Evolutionary conservation across 2,797 vertebrate genomes (phyloP).

Genomic region (Gobio occitaniae): DNA sequence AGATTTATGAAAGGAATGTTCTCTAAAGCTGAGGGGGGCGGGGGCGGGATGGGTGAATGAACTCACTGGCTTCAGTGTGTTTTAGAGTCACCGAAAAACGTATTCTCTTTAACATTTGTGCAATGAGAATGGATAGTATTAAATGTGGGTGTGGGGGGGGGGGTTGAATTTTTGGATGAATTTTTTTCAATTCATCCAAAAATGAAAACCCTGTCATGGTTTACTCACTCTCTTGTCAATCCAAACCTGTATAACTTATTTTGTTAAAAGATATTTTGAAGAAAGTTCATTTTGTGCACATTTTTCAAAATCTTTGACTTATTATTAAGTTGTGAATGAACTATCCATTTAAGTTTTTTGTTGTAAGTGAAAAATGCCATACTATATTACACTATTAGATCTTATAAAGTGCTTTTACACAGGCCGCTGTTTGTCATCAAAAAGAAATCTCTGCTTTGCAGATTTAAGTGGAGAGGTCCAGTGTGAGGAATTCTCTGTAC

Average conservation of each 20-base stretch:
- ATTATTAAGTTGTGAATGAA: neutral
- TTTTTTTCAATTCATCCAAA: neutral
- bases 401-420: neutral
- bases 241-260: neutral
- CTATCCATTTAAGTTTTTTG: neutral
- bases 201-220: neutral
- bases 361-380: neutral
- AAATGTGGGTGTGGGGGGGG: neutral
- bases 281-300: neutral
- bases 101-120: slow-evolving; percentile 13
- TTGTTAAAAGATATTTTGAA: neutral
- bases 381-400: neutral
- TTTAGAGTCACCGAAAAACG: slow-evolving; percentile 47
- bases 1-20: slow-evolving; percentile 80
- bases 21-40: slow-evolving; percentile 63
- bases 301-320: neutral
- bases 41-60: slow-evolving; percentile 56
- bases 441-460: slow-evolving; percentile 74
- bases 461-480: slow-evolving; percentile 80
- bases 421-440: neutral
- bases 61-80: slow-evolving; percentile 63
- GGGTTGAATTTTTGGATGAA: too few species aligned
- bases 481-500: slow-evolving; percentile 76
- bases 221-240: neutral
- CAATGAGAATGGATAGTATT: neutral